Percentiles rank a stretch among this genome's conserved stretches.
Conservation (phyloP, 2,113 vertebrate genomes). For the Irena cyanogastra region DNA sequence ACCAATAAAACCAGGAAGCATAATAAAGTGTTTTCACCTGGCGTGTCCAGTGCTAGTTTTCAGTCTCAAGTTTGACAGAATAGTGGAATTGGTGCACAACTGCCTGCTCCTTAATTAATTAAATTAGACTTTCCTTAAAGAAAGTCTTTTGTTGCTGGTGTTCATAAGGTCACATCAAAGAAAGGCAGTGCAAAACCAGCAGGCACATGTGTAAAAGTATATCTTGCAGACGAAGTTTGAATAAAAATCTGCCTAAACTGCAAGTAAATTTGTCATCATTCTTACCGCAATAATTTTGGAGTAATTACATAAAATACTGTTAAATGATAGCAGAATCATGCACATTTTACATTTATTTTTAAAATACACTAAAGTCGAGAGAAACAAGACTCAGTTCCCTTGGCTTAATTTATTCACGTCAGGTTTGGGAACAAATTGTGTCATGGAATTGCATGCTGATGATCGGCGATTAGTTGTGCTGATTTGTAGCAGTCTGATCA, state of each 20-base stretch:
- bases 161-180: not conserved
- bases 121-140: not conserved
- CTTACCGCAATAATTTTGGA: not conserved
- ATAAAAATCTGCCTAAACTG: not conserved
- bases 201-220: not conserved
- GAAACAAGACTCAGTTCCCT: not conserved
- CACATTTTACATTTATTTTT: not conserved
- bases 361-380: not conserved
- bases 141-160: not conserved
- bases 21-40: constrained; percentile 9
- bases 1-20: not conserved
- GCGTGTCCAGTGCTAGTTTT: not conserved
- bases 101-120: constrained; percentile 8
- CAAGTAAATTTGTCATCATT: not conserved
- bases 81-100: not conserved
- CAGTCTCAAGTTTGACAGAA: not conserved
- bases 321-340: not conserved
- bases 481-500: not conserved
- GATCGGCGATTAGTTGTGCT: not conserved
- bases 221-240: not conserved
- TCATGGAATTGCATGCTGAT: not conserved
- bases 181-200: not conserved
- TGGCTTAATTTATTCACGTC: not conserved
- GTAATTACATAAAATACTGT: not conserved
- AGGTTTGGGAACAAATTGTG: not conserved